Conservation (phyloP, 1,140 invertebrate genomes). For the Chlorops oryzae region DNA sequence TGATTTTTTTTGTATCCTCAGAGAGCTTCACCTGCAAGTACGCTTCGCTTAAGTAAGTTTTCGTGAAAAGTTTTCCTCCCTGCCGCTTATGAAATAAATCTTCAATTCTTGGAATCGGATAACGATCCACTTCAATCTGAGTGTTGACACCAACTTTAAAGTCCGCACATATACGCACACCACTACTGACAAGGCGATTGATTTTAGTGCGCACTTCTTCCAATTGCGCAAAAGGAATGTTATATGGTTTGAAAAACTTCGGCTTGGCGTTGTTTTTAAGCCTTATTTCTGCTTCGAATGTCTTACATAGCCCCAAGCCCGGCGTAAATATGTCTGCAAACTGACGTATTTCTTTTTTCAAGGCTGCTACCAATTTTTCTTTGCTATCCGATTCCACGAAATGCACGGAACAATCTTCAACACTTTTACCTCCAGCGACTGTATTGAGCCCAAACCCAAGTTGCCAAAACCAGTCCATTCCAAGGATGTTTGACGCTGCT, state of each 20-base stretch:
- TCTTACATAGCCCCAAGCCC: neutral
- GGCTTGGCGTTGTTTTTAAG: neutral
- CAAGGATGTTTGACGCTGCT: neutral
- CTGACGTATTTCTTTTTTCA: neutral
- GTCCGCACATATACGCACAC: conserved; percentile 47
- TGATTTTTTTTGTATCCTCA: conserved; percentile 16
- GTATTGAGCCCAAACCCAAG: neutral
- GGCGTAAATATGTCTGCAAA: neutral
- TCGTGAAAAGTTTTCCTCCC: conserved; percentile 32
- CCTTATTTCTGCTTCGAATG: neutral
- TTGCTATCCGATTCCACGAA: neutral
- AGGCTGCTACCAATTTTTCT: neutral
- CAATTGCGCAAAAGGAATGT: neutral
- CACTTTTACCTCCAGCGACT: too few species aligned
- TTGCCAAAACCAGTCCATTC: neutral
- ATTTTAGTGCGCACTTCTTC: conserved; percentile 15
- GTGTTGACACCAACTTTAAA: conserved; percentile 46
- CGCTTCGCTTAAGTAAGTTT: conserved; percentile 22
- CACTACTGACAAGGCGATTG: conserved; percentile 18
- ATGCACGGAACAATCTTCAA: neutral
- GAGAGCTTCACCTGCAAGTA: conserved; percentile 29
- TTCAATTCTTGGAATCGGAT: conserved; percentile 34
- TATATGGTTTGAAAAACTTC: neutral
- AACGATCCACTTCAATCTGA: conserved; percentile 28
- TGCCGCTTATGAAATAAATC: conserved; percentile 34